phyloP scores from a whole-genome alignment of 2,888 invertebrate genomes.

The Lycia hirtaria region DNA sequence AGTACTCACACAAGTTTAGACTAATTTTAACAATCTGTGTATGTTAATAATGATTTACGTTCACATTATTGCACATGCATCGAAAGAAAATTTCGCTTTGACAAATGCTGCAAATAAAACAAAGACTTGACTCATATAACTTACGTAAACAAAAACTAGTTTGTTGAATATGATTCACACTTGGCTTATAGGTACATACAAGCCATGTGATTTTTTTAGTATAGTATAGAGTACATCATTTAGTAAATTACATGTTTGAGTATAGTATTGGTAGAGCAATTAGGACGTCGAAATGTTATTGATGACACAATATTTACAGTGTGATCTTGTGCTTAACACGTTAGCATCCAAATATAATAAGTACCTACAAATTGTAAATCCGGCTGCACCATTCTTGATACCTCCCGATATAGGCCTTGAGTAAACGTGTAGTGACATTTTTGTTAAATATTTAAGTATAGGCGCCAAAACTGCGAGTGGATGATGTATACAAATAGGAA shows the following conservation, averaged over 20 bases:
- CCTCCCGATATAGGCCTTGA: too few relatives aligned
- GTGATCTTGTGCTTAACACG: not conserved
- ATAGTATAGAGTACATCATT: not conserved
- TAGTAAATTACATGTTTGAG: not conserved
- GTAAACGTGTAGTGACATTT: too few relatives aligned
- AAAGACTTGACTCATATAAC: conserved; percentile 3
- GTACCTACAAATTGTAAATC: too few relatives aligned
- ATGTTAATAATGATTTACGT: too few relatives aligned
- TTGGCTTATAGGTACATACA: not conserved
- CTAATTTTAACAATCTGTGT: too few relatives aligned
- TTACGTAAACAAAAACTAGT: conserved; percentile 11
- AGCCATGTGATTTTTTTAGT: not conserved
- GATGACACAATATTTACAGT: not conserved
- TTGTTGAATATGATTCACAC: conserved; percentile 1
- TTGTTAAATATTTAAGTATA: too few relatives aligned
- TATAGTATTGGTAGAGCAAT: not conserved
- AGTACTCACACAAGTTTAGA: too few relatives aligned
- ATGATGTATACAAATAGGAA: too few relatives aligned
- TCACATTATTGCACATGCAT: too few relatives aligned
- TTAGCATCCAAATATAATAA: too few relatives aligned
- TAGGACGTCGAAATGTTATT: not conserved
- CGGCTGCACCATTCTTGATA: too few relatives aligned
- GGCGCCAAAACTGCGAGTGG: too few relatives aligned
- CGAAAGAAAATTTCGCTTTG: not conserved
- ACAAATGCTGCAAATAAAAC: not conserved